Base-by-base conservation (phyloP, 2,113 vertebrate species). In the Acanthisitta chloris region DNA sequence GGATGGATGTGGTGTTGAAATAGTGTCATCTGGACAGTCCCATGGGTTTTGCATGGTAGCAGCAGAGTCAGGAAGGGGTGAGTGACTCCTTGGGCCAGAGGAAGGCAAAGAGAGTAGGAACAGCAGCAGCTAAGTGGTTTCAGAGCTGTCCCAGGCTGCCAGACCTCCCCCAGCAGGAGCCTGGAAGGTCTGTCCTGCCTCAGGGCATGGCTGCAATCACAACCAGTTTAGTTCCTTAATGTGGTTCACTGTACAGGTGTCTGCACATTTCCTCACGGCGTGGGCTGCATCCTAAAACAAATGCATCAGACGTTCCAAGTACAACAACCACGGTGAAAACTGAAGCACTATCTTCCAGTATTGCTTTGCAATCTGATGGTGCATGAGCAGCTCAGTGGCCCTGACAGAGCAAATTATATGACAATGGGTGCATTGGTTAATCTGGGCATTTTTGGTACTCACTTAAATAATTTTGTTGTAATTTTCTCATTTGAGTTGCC, bases 101-200 rank as follows among this genome's bases (percentile, higher is more conserved):
- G 34, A 64, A 38, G 66, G n/a, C 31, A 28, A 36, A 49, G 26
- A 55, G 19, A 66, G 28, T 70, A 82, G 15, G 42, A 79, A 17
- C n/a, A 67, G 14, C 33, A 45, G 65, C 49, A 79, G 23, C 29
- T 7, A 45, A 71, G 34, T 4, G 9, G 17, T n/a, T 78, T 33
- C 52, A 72, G 71, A 58, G 43, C 33, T 7, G 4, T 55, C 17
- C 48, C 8, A 12, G 43, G 49, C 48, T 90, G 48, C 43, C 4
- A 18, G 23, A 38, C 5, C 36, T 24, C 26, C 55, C 42, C 18
- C 0, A 0, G 17, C 57, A 0, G 6, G 48, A 73, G 28, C 34
- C 48, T 0, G 0, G 28, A 43, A 71, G 16, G 13, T 23, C 79
- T 62, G 59, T 43, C 34, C 55, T 86, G 57, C 52, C 76, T 34